These are phyloP conservation scores for Leptoteleia sp. DNA, from an alignment of 1,140 invertebrate species.

Conservation along the genomic window DNA sequence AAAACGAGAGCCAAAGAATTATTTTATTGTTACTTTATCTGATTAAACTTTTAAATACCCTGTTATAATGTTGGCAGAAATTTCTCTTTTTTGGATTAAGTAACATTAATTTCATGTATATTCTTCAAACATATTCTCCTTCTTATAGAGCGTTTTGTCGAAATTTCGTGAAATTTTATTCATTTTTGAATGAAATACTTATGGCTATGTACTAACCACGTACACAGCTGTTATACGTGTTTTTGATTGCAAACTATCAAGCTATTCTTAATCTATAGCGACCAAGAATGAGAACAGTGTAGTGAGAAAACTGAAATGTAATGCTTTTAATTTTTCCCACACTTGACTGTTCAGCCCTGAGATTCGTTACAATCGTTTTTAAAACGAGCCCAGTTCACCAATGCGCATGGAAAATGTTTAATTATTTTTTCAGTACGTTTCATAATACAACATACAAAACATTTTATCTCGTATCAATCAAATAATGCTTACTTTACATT, in stretches of 20 bases:
- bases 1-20: too few relatives aligned
- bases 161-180: too few relatives aligned
- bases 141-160: too few relatives aligned
- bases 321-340: slow-evolving; percentile 38
- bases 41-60: slow-evolving; percentile 22
- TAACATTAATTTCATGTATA: too few relatives aligned
- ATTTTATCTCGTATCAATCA: slow-evolving; percentile 8
- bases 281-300: slow-evolving; percentile 1
- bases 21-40: slow-evolving; percentile 27
- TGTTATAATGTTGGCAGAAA: slow-evolving; percentile 7
- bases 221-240: too few relatives aligned
- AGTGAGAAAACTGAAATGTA: slow-evolving; percentile 37
- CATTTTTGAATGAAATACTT: too few relatives aligned
- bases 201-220: too few relatives aligned
- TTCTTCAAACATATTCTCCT: too few relatives aligned
- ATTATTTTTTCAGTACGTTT: slow-evolving; percentile 9
- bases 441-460: slow-evolving; percentile 1
- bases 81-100: slow-evolving; percentile 15
- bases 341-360: slow-evolving; percentile 21
- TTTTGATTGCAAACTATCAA: too few relatives aligned
- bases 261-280: neutral
- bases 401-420: slow-evolving; percentile 3
- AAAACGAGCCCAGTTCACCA: slow-evolving; percentile 3
- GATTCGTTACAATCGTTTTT: slow-evolving; percentile 19
- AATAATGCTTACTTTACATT: too few relatives aligned